Conservation (phyloP, 2,113 vertebrate species). For the Stomatorhinus ivindoensis region DNA sequence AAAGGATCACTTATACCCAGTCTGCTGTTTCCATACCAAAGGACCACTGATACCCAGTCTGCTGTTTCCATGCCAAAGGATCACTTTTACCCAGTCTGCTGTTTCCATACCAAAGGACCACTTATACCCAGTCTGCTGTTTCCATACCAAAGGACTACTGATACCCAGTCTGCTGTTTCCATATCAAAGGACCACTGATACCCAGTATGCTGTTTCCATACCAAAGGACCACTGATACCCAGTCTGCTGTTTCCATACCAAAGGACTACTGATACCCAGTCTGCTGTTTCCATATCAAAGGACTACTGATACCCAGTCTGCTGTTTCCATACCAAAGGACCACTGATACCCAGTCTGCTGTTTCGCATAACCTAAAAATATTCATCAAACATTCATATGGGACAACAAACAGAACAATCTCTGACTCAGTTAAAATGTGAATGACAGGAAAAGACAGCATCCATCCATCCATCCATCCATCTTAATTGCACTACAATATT, state of each 20-base stretch:
- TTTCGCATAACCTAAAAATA: not conserved
- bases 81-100: not conserved
- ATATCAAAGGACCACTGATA: not conserved
- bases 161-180: not conserved
- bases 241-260: not conserved
- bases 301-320: no score
- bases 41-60: not conserved
- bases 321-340: not conserved
- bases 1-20: not conserved
- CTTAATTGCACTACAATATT: not conserved
- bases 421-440: not conserved
- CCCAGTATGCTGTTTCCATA: not conserved
- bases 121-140: not conserved
- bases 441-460: not conserved
- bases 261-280: no score
- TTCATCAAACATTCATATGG: not conserved
- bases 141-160: not conserved
- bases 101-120: no score
- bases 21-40: no score
- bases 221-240: no score
- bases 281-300: not conserved
- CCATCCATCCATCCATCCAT: not conserved
- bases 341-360: not conserved
- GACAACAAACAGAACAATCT: not conserved
- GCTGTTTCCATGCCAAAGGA: no score